phyloP scores from a whole-genome alignment of 2,888 invertebrate species.

The Drosophila prolongata region DNA sequence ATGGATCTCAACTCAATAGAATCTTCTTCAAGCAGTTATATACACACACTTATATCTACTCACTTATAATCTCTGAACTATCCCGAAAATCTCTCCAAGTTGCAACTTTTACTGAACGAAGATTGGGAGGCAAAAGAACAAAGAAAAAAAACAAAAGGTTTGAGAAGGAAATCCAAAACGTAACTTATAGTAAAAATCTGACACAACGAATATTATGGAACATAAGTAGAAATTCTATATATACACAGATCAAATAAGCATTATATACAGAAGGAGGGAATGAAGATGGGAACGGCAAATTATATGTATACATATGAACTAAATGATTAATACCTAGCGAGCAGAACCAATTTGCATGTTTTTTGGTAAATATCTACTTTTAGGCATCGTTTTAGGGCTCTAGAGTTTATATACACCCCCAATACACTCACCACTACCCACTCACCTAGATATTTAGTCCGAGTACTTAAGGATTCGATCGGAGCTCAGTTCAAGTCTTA shows the following conservation, averaged over 20 bases:
- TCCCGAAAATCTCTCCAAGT: conserved; percentile 50
- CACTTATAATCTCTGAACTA: conserved; percentile 52
- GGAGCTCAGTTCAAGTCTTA: conserved; percentile 72
- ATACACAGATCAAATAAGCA: conserved; percentile 73
- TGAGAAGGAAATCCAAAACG: conserved; percentile 76
- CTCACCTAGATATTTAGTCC: conserved; percentile 21
- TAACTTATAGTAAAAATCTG: conserved; percentile 83
- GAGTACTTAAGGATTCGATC: conserved; percentile 24
- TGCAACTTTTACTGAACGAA: conserved; percentile 59
- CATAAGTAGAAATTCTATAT: conserved; percentile 84
- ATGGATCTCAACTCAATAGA: conserved; percentile 63
- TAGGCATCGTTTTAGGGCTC: conserved; percentile 75
- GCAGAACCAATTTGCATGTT: conserved; percentile 80
- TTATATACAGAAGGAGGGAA: conserved; percentile 68
- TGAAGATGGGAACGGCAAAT: conserved; percentile 46
- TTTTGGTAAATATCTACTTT: conserved; percentile 67
- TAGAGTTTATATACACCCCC: conserved; percentile 65
- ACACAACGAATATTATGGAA: conserved; percentile 85
- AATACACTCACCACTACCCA: conserved; percentile 29
- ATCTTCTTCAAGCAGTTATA: conserved; percentile 59
- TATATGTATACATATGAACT: conserved; percentile 64
- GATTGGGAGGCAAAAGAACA: conserved; percentile 21
- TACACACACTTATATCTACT: conserved; percentile 53
- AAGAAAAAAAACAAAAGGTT: conserved; percentile 62
- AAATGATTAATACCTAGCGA: conserved; percentile 67